Evolutionary conservation across 2,888 invertebrate genomes (phyloP).

Genomic region (Drosophila dives): DNA sequence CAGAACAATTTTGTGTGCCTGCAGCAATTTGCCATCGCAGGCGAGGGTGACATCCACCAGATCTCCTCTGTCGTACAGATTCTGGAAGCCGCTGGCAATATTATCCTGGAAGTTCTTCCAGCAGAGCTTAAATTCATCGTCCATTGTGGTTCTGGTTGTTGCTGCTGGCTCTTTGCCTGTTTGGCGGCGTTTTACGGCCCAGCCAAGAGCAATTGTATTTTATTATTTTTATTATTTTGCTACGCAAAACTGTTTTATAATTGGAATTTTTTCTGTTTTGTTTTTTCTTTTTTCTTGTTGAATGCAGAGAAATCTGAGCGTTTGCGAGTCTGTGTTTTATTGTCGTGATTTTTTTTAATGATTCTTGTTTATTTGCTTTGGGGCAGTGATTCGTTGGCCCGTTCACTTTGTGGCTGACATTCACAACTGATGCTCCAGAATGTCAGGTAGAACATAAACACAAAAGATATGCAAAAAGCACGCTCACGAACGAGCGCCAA

Average conservation of each 20-base stretch:
- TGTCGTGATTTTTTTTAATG: slow-evolving; percentile 56
- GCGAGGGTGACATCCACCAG: slow-evolving; percentile 86
- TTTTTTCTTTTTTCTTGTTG: slow-evolving; percentile 22
- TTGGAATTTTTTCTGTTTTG: not conserved
- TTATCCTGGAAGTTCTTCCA: slow-evolving; percentile 86
- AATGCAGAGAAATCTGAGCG: slow-evolving; percentile 33
- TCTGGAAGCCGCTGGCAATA: slow-evolving; percentile 85
- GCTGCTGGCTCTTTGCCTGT: not conserved
- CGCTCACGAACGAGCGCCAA: slow-evolving; percentile 64
- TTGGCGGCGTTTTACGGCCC: slow-evolving; percentile 39
- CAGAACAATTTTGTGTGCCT: slow-evolving; percentile 86
- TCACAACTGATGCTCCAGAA: slow-evolving; percentile 73
- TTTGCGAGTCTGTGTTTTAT: slow-evolving; percentile 55
- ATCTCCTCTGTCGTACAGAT: slow-evolving; percentile 85
- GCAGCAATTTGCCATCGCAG: slow-evolving; percentile 86
- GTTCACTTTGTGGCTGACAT: slow-evolving; percentile 73
- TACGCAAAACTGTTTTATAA: slow-evolving; percentile 33
- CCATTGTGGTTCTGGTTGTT: slow-evolving; percentile 65
- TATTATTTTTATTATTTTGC: slow-evolving; percentile 11
- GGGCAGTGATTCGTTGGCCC: slow-evolving; percentile 64
- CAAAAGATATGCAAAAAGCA: slow-evolving; percentile 65
- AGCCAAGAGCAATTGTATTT: slow-evolving; percentile 19
- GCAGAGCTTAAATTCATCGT: slow-evolving; percentile 85
- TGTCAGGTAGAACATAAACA: slow-evolving; percentile 70
- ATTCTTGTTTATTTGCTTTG: slow-evolving; percentile 78